Conservation (phyloP, 2,113 vertebrate species). For the Lepus europaeus region DNA sequence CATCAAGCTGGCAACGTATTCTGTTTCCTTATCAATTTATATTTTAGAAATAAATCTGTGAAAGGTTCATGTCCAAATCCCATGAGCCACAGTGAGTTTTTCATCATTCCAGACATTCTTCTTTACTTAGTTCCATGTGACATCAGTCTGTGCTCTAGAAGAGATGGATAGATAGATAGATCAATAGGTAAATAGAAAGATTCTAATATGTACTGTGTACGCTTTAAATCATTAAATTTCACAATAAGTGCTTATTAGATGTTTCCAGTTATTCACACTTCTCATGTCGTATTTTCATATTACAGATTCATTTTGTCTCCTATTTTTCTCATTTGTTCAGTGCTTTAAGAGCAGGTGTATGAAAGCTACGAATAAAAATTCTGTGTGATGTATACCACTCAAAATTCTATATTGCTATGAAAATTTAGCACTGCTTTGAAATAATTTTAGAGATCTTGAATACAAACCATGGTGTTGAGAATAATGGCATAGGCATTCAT, state of each 20-base stretch:
- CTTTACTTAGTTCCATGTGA: neutral
- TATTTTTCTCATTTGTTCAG: neutral
- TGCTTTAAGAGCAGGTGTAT: neutral
- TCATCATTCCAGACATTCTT: neutral
- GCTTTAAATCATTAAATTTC: slow-evolving; percentile 11
- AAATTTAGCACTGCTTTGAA: slow-evolving; percentile 8
- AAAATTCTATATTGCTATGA: neutral
- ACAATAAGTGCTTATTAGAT: neutral
- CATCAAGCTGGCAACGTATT: neutral
- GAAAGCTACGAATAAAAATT: neutral
- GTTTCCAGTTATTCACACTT: neutral
- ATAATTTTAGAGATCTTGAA: neutral
- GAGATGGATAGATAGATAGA: neutral
- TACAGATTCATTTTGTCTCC: neutral
- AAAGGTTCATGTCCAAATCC: slow-evolving; percentile 22
- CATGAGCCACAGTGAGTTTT: neutral
- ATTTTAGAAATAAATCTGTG: neutral
- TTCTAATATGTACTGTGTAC: neutral
- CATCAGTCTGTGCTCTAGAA: neutral
- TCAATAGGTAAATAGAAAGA: neutral
- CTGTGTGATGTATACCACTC: neutral
- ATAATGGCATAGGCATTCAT: neutral
- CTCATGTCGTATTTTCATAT: neutral
- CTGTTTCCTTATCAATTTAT: neutral
- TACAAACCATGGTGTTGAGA: neutral